A percentile compares a stretch with the other conserved stretches of the same genome.
Evolutionary conservation across 1,140 invertebrate genomes (phyloP).

Genomic region (Ganaspis sp.): DNA sequence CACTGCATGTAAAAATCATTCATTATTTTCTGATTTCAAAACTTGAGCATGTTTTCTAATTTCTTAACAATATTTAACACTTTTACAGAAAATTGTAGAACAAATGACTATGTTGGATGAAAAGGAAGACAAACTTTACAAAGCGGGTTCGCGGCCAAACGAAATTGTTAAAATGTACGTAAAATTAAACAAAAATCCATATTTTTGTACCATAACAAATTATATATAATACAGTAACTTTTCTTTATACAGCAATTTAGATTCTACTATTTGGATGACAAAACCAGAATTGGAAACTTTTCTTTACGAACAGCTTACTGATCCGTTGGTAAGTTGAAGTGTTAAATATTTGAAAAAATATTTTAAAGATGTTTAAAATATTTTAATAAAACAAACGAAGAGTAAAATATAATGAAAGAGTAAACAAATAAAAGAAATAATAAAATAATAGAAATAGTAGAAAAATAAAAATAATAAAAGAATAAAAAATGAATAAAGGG

Average conservation of each 20-base stretch:
- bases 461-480: too few species aligned
- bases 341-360: neutral
- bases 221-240: constrained; percentile 35
- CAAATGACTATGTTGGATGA: constrained; percentile 82
- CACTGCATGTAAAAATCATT: constrained; percentile 83
- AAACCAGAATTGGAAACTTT: constrained; percentile 81
- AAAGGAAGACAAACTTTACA: constrained; percentile 82
- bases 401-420: too few species aligned
- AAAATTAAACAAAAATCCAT: too few species aligned
- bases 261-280: constrained; percentile 81
- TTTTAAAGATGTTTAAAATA: too few species aligned
- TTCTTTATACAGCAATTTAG: constrained; percentile 74
- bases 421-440: too few species aligned
- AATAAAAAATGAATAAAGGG: too few species aligned
- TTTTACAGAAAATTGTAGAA: constrained; percentile 74
- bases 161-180: constrained; percentile 79
- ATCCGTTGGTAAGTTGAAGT: constrained; percentile 79
- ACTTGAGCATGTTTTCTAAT: constrained; percentile 16
- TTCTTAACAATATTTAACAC: constrained; percentile 38
- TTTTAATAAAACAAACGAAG: too few species aligned
- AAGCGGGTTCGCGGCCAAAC: constrained; percentile 79
- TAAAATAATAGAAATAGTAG: too few species aligned
- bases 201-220: neutral
- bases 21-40: neutral
- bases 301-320: constrained; percentile 85